A percentile compares a stretch with the other conserved stretches of the same genome.
Conservation (phyloP, 2,113 vertebrate species). For the Ceyx melanurus region DNA sequence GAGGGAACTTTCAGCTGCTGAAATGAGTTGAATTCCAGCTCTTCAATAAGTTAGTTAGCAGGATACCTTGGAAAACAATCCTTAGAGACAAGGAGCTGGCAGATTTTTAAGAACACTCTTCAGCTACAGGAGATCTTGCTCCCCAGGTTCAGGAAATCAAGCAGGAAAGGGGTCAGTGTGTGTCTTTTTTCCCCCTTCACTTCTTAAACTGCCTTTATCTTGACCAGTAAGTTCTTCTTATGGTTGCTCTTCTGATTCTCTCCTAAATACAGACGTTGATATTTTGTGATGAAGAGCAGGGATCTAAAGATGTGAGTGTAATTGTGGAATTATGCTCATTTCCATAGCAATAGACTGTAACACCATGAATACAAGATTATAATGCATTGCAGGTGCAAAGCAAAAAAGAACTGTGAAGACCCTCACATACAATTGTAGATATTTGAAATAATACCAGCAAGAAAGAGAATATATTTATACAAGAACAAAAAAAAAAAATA, state of each 20-base stretch:
- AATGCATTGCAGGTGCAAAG: background rate
- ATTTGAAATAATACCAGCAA: slow-evolving; percentile 3
- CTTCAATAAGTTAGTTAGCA: too few species aligned
- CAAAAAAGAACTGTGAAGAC: background rate
- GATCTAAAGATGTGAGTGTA: background rate
- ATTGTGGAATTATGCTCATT: background rate
- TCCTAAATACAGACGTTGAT: background rate
- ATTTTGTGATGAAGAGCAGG: background rate
- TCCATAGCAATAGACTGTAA: background rate
- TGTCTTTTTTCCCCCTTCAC: background rate
- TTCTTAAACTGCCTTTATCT: background rate
- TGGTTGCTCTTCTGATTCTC: background rate
- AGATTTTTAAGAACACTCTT: too few species aligned
- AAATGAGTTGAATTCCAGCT: background rate
- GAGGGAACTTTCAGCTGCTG: background rate
- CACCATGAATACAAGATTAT: background rate
- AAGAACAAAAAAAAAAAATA: background rate
- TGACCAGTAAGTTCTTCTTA: background rate
- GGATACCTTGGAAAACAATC: too few species aligned
- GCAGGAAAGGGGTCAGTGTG: too few species aligned
- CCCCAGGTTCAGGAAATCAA: too few species aligned
- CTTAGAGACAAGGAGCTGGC: too few species aligned
- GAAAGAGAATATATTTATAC: background rate
- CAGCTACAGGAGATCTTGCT: too few species aligned
- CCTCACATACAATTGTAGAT: background rate